phyloP scores from a whole-genome alignment of 2,888 invertebrate species.

The Branchellion lobata region DNA sequence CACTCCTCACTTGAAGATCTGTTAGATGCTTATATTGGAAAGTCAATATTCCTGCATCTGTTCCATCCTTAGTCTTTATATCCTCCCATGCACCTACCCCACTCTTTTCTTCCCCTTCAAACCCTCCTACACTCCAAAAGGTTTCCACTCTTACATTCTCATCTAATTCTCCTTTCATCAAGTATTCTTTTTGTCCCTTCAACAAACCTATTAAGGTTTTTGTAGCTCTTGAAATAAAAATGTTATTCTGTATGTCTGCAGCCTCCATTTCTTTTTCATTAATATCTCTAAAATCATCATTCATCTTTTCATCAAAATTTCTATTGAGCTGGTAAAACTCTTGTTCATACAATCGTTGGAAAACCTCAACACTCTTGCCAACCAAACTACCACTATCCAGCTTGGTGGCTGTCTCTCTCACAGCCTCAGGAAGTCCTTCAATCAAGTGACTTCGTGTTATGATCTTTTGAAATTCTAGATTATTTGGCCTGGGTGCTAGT shows the following conservation, averaged over 20 bases:
- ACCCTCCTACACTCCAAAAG: constrained; percentile 69
- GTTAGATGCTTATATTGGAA: constrained; percentile 72
- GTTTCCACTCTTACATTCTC: constrained; percentile 78
- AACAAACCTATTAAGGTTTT: constrained; percentile 49
- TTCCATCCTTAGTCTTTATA: constrained; percentile 3
- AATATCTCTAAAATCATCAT: constrained; percentile 37
- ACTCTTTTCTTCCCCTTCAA: constrained; percentile 41
- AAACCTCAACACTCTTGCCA: background rate
- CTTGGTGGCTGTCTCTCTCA: constrained; percentile 64
- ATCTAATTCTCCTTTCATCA: constrained; percentile 68
- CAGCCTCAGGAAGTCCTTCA: constrained; percentile 69
- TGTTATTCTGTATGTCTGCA: constrained; percentile 20
- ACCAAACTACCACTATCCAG: constrained; percentile 53
- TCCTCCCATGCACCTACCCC: constrained; percentile 37
- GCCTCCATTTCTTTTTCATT: background rate
- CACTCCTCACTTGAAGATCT: constrained; percentile 71
- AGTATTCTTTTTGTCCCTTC: constrained; percentile 53
- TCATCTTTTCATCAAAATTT: background rate
- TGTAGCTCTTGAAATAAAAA: constrained; percentile 45
- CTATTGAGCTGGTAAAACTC: background rate
- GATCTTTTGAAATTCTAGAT: constrained; percentile 72
- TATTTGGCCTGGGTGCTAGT: constrained; percentile 49
- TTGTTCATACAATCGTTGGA: background rate
- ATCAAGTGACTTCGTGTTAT: constrained; percentile 77
- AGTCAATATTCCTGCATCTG: constrained; percentile 38